phyloP scores from a whole-genome alignment of 2,113 vertebrate species.

The Mormoops blainvillei region DNA sequence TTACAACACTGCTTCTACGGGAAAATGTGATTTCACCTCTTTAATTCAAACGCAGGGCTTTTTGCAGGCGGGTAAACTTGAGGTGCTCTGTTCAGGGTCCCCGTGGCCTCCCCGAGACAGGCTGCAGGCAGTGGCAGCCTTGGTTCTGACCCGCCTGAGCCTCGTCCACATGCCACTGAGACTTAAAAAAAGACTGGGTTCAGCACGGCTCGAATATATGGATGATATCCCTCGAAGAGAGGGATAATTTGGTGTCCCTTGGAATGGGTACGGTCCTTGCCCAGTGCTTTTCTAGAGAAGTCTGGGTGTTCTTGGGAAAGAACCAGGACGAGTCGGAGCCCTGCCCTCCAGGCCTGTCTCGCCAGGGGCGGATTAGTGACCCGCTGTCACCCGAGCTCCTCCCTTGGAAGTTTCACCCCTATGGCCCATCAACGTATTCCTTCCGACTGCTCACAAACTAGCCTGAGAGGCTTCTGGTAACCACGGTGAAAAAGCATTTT shows the following conservation, averaged over 20 bases:
- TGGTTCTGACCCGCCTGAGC: not conserved
- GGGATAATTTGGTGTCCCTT: not conserved
- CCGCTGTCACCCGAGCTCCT: not conserved
- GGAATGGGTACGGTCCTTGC: not conserved
- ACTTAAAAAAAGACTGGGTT: not conserved
- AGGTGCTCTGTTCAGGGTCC: too few relatives aligned
- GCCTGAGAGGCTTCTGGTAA: not conserved
- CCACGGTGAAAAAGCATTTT: fast-evolving
- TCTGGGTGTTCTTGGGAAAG: not conserved
- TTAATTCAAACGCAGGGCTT: not conserved
- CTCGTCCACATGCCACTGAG: fast-evolving
- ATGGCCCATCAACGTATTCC: too few relatives aligned
- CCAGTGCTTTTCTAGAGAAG: not conserved
- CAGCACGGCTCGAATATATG: fast-evolving
- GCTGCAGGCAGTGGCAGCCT: too few relatives aligned
- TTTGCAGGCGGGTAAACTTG: not conserved
- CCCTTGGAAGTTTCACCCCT: too few relatives aligned
- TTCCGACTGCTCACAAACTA: fast-evolving
- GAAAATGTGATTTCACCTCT: not conserved
- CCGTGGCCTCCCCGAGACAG: fast-evolving
- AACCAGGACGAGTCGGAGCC: too few relatives aligned
- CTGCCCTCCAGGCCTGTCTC: not conserved
- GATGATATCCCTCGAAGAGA: fast-evolving
- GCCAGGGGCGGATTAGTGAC: too few relatives aligned
- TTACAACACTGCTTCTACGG: not conserved